Evolutionary conservation across 2,797 vertebrate species (phyloP).

Genomic region (Aulostomus chinensis): DNA sequence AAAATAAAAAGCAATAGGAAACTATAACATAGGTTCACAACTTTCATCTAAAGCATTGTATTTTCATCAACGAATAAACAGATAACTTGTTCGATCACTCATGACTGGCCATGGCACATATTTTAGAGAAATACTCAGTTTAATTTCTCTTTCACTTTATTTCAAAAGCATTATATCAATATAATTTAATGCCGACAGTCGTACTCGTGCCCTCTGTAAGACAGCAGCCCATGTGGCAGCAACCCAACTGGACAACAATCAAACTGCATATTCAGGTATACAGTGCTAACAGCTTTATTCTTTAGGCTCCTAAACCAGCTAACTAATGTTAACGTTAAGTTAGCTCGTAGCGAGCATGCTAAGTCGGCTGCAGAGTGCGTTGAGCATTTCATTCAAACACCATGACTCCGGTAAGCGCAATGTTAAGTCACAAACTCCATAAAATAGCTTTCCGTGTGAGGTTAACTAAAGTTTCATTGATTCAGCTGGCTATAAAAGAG

Average conservation of each 20-base stretch:
- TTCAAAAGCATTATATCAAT: too few species aligned
- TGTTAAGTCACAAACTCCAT: neutral
- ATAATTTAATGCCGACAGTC: neutral
- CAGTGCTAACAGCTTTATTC: neutral
- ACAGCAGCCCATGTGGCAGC: neutral
- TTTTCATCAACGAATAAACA: too few species aligned
- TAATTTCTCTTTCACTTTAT: too few species aligned
- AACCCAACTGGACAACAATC: neutral
- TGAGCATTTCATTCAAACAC: neutral
- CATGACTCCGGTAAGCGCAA: neutral
- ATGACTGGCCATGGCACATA: too few species aligned
- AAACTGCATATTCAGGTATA: neutral
- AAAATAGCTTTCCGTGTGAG: fast-evolving
- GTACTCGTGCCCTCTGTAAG: fast-evolving
- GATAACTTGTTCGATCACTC: too few species aligned
- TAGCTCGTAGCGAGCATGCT: conserved; percentile 63
- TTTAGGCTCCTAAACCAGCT: conserved; percentile 4
- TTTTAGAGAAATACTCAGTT: too few species aligned
- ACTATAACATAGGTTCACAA: neutral
- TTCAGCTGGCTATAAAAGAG: neutral
- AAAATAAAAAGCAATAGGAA: too few species aligned
- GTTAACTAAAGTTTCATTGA: neutral
- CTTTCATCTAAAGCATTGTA: too few species aligned
- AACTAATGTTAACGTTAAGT: conserved; percentile 8
- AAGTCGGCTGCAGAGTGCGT: conserved; percentile 4